These are phyloP conservation scores for Puntigrus tetrazona DNA, from an alignment of 2,113 vertebrate species.

Conservation along the genomic window DNA sequence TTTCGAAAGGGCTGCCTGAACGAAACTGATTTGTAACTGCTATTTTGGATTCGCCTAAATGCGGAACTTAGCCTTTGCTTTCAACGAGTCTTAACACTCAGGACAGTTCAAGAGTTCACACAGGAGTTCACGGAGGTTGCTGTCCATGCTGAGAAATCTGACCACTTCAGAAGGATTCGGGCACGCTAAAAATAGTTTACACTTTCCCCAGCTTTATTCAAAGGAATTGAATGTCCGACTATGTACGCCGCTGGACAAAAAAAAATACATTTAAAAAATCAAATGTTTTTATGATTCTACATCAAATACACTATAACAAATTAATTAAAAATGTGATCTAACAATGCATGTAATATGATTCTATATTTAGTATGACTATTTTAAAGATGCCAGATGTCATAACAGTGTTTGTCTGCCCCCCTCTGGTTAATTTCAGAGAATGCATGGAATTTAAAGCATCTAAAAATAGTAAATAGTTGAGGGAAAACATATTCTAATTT, in stretches of 20 bases:
- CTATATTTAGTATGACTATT: background rate
- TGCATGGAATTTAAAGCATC: slow-evolving; percentile 31
- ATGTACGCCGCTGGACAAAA: background rate
- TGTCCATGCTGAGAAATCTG: slow-evolving; percentile 34
- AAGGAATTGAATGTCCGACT: background rate
- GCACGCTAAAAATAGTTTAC: slow-evolving; percentile 32
- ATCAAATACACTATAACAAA: background rate
- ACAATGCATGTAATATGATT: background rate
- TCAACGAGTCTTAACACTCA: slow-evolving; percentile 7
- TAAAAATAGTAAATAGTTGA: background rate
- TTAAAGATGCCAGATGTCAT: background rate
- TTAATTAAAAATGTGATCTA: background rate
- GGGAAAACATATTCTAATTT: background rate
- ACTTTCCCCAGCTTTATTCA: background rate
- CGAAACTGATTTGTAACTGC: background rate
- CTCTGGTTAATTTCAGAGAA: slow-evolving; percentile 47
- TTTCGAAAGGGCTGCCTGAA: background rate
- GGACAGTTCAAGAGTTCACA: background rate
- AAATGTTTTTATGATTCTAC: background rate
- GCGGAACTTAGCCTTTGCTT: background rate
- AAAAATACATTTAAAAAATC: background rate
- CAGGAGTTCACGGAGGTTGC: slow-evolving; percentile 16
- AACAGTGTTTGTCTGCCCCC: slow-evolving; percentile 49
- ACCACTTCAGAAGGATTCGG: slow-evolving; percentile 9
- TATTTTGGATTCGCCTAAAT: background rate